These are phyloP conservation scores for Diaperis boleti DNA, from an alignment of 2,888 invertebrate species.

Conservation along the genomic window DNA sequence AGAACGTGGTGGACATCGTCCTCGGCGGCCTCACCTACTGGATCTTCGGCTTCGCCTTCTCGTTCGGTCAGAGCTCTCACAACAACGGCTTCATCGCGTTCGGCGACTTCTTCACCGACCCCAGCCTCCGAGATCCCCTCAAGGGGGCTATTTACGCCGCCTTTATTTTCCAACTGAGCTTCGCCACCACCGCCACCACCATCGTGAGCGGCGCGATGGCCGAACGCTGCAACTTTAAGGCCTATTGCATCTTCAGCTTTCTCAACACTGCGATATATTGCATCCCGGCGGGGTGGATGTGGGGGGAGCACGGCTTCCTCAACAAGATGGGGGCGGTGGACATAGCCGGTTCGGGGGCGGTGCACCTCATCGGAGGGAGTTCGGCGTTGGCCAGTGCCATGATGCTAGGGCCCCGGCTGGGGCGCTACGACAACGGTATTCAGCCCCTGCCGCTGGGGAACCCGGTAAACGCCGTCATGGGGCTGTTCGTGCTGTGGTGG, in stretches of 20 bases:
- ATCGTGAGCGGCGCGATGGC: constrained; percentile 96
- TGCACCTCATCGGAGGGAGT: constrained; percentile 85
- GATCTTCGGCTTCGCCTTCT: constrained; percentile 94
- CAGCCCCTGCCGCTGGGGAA: constrained; percentile 84
- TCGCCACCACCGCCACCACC: constrained; percentile 91
- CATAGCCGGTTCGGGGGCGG: constrained; percentile 92
- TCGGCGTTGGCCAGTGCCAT: constrained; percentile 89
- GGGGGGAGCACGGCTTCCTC: constrained; percentile 90
- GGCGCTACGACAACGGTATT: constrained; percentile 83
- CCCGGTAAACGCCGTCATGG: constrained; percentile 92
- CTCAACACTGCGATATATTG: constrained; percentile 92
- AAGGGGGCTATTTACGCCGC: constrained; percentile 91
- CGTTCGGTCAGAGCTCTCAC: constrained; percentile 81
- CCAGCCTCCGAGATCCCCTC: constrained; percentile 76
- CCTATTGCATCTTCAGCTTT: constrained; percentile 91
- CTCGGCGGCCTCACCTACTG: constrained; percentile 94
- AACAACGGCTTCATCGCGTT: constrained; percentile 86
- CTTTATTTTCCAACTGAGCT: constrained; percentile 90
- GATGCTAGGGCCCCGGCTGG: constrained; percentile 90
- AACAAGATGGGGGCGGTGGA: constrained; percentile 88
- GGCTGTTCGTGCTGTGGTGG: constrained; percentile 95
- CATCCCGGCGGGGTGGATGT: constrained; percentile 94
- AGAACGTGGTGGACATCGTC: constrained; percentile 93
- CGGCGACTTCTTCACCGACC: constrained; percentile 87
- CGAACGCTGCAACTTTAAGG: constrained; percentile 91